Base-by-base conservation (phyloP, 2,113 vertebrate species). In the Theropithecus gelada region DNA sequence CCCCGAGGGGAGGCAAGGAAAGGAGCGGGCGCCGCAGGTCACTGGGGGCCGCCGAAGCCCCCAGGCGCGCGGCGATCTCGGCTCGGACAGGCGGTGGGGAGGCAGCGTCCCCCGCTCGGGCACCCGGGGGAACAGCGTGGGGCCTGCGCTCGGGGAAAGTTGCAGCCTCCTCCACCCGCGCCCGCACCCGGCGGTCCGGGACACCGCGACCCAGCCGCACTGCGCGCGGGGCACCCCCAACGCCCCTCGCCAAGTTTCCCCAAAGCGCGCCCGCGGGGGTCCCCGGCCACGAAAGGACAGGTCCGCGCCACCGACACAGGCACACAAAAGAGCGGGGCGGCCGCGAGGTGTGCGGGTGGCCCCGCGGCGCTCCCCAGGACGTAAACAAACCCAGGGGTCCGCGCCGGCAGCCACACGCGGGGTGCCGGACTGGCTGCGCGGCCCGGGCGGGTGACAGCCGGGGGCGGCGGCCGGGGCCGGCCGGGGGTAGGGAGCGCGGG, bases 401-500 rank as follows among this genome's bases (percentile, higher is more conserved):
- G 35, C 38, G 45, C 68, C 6, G 18, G 27, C 59, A 57, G 89
- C 73, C 57, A 64, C 61, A 3, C 57, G 72, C 78, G 43, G 3
- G 64, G 38, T 14, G 32, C 80, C 12, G 18, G 88, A 66, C 55
- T 9, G 10, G 81, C 81, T 17, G 48, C 48, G 75, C 87, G 20
- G 59, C 83, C 52, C 40, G 12, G 84, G 57, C 76, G 8, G n/a
- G 68, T 95, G 86, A 97, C 92, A 92, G 94, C 59, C 38, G 8
- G 6, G 30, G 22, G 6, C 90, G 40, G 38, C 66, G 68, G 57
- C 90, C 93, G 25, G 27, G 81, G 12, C 83, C 92, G 59, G 90
- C 96, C 79, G n/a, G 78, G 97, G 88, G 94, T 97, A 96, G 94
- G 43, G 85, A 95, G 88, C 91, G 48, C 97, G 97, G 96, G 93